Evolutionary conservation across 2,113 vertebrate species (phyloP), one percentile per base, ranked within the genome.

Genomic region (Vulpes lagopus): DNA sequence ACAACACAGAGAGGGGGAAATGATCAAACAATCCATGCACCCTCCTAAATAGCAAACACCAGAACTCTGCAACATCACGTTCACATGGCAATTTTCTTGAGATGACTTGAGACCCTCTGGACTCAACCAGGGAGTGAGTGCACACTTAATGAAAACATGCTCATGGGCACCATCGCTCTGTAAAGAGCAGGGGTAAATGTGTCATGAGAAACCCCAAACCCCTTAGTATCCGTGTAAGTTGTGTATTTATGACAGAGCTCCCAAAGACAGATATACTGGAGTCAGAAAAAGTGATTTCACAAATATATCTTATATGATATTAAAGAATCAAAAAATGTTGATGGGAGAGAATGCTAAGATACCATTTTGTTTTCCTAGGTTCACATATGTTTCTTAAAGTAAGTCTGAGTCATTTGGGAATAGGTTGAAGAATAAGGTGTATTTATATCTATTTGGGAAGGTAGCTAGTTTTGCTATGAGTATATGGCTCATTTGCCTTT

Each of bases 281-380:
- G 11, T 67, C 67, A 74, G 64, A 94, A 78, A 86, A 91, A 91
- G 51, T 15, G 43, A 84, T 35, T 84, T 93, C 89, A 76, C n/a
- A 55, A 60, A 60, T 67, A 65, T 19, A 82, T 32, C 59, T 81
- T 30, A 20, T 11, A 55, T 65, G 53, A 64, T 71, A 71, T 59
- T 25, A 43, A 92, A 94, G 55, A 83, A 79, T 59, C 3, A 64
- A 71, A 93, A 69, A 86, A 73, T 0, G 0, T 4, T 78, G 64
- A 86, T 27, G 15, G 3, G 59, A 83, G 38, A 12, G 82, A 90
- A 84, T 8, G 11, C 19, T 15, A 87, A 74, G 22, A n/a, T 30
- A 62, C 20, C 35, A 43, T 57, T 89, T 71, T 81, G 11, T 55
- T 67, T 79, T 94, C 55, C 60, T 82, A 32, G 53, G 57, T 9